Conservation (phyloP, 2,888 invertebrate species). For the Arge pagana region DNA sequence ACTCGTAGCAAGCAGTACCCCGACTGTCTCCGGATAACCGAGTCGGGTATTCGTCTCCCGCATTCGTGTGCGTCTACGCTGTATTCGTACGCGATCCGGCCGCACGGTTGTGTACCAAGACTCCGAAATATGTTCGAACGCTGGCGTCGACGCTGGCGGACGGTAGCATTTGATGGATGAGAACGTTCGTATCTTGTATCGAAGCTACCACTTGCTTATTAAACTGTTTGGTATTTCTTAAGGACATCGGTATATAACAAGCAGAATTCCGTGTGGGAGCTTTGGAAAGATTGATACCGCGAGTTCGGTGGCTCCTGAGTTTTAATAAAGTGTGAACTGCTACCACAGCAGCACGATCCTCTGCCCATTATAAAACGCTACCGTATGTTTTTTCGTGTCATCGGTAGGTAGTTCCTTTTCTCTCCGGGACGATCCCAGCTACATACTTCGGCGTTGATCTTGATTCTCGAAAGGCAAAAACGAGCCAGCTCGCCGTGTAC, state of each 20-base stretch:
- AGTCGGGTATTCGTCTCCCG: not conserved
- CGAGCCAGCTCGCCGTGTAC: conserved; percentile 7
- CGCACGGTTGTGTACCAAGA: not conserved
- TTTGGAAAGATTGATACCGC: conserved; percentile 16
- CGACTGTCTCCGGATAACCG: too few relatives aligned
- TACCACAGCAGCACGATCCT: conserved; percentile 29
- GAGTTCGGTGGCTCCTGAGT: conserved; percentile 22
- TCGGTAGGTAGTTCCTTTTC: not conserved
- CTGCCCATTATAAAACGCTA: conserved; percentile 43
- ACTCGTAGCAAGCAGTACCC: not conserved
- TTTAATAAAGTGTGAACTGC: conserved; percentile 48
- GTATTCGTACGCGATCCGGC: not conserved
- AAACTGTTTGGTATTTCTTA: conserved; percentile 49
- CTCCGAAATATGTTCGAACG: conserved; percentile 6
- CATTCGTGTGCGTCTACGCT: not conserved
- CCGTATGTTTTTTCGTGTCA: conserved; percentile 30
- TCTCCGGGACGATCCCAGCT: too few relatives aligned
- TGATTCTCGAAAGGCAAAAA: too few relatives aligned
- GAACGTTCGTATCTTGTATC: conserved; percentile 46
- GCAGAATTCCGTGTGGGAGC: conserved; percentile 29
- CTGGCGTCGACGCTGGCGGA: not conserved
- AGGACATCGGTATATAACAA: conserved; percentile 39
- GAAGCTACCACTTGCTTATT: conserved; percentile 47
- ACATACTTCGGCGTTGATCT: too few relatives aligned
- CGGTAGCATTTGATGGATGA: conserved; percentile 44